Conservation (phyloP, 1,140 invertebrate genomes). For the Bombus waltoni region DNA sequence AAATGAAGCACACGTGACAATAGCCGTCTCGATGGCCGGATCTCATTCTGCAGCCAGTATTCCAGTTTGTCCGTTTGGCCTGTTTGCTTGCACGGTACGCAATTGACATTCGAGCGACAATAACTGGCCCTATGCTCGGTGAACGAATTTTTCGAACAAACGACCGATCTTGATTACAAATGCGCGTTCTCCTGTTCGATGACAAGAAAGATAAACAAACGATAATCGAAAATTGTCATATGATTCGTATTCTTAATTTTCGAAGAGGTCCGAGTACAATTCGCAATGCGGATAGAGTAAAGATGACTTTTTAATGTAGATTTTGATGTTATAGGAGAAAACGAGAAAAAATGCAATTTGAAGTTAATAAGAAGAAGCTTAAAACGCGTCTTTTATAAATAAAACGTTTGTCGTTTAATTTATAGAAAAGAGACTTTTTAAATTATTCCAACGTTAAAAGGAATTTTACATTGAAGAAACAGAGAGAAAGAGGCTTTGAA, state of each 20-base stretch:
- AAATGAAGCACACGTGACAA: slow-evolving; percentile 36
- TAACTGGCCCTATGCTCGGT: background rate
- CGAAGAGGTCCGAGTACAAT: background rate
- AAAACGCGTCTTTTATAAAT: background rate
- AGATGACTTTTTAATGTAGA: background rate
- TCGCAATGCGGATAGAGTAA: background rate
- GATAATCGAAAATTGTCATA: background rate
- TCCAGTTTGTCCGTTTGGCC: background rate
- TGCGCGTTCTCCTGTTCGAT: background rate
- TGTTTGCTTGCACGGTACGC: background rate
- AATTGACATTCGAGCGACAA: slow-evolving; percentile 20
- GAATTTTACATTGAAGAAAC: background rate
- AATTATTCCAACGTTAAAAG: background rate
- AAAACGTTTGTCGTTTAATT: too few relatives aligned
- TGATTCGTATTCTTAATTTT: background rate
- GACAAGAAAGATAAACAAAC: background rate
- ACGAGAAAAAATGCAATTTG: too few relatives aligned
- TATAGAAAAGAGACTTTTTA: too few relatives aligned
- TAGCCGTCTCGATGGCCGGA: slow-evolving; percentile 39
- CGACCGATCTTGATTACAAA: background rate
- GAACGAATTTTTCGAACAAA: slow-evolving; percentile 3
- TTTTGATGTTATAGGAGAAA: background rate
- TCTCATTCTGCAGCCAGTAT: slow-evolving; percentile 35
- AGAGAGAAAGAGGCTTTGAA: too few relatives aligned
- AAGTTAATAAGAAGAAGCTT: background rate